These are phyloP conservation scores for Grapholita molesta DNA, from an alignment of 1,140 invertebrate species.

Conservation along the genomic window DNA sequence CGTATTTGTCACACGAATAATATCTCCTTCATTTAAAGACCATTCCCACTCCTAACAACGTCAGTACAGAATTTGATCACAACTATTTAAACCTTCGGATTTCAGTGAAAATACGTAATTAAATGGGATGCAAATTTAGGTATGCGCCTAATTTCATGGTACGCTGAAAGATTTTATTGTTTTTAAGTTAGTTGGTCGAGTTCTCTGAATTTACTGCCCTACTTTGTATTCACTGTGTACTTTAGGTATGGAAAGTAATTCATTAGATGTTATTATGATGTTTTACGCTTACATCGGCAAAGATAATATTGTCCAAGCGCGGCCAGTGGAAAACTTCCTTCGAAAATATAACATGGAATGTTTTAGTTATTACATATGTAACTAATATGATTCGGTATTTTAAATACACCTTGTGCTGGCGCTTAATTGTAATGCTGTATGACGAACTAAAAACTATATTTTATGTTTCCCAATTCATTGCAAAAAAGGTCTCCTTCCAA, in stretches of 20 bases:
- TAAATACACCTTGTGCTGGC: too few relatives aligned
- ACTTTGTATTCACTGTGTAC: neutral
- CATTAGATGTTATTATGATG: conserved; percentile 27
- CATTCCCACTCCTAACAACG: neutral
- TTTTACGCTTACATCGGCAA: conserved; percentile 13
- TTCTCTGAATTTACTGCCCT: neutral
- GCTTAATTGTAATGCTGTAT: too few relatives aligned
- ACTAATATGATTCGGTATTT: too few relatives aligned
- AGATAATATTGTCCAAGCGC: neutral
- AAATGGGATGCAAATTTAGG: neutral
- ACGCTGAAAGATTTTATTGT: conserved; percentile 22
- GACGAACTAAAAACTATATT: too few relatives aligned
- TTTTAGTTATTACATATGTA: too few relatives aligned
- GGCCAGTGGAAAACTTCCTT: neutral
- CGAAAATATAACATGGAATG: too few relatives aligned
- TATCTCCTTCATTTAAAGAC: neutral
- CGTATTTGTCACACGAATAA: neutral
- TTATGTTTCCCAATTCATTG: too few relatives aligned
- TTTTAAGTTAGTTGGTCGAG: neutral
- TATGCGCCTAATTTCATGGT: conserved; percentile 25
- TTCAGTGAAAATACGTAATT: neutral
- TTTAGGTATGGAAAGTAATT: neutral
- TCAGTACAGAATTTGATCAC: neutral
- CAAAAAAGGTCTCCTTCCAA: too few relatives aligned
- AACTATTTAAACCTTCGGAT: neutral